phyloP scores from a whole-genome alignment of 2,113 vertebrate genomes.

The Myodes glareolus region DNA sequence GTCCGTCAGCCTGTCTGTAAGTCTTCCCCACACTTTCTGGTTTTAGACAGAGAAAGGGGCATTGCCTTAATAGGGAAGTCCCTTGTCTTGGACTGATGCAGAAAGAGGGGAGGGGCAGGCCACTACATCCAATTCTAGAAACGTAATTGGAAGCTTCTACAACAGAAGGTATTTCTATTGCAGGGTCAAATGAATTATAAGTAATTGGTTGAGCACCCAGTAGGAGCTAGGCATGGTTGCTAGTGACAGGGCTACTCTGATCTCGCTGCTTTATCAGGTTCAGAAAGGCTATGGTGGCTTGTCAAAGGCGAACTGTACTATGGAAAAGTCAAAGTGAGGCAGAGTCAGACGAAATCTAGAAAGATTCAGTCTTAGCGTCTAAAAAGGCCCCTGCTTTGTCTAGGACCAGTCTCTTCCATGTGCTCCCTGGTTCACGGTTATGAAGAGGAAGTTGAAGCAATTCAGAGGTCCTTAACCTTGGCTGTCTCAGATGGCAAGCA shows the following conservation, averaged over 20 bases:
- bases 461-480: no score
- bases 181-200: accelerated
- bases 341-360: background rate
- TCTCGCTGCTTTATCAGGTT: background rate
- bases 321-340: background rate
- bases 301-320: accelerated
- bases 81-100: background rate
- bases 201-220: background rate
- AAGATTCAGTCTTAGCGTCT: accelerated
- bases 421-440: accelerated
- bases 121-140: background rate
- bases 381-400: no score
- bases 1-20: no score
- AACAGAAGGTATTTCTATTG: accelerated
- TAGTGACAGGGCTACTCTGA: accelerated
- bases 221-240: background rate
- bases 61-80: background rate
- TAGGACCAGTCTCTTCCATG: background rate
- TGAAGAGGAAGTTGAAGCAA: background rate
- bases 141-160: background rate
- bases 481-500: accelerated
- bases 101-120: accelerated
- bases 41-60: background rate
- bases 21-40: background rate
- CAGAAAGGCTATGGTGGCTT: background rate